Base-by-base conservation (phyloP, 2,113 vertebrate species). In the Puma concolor region DNA sequence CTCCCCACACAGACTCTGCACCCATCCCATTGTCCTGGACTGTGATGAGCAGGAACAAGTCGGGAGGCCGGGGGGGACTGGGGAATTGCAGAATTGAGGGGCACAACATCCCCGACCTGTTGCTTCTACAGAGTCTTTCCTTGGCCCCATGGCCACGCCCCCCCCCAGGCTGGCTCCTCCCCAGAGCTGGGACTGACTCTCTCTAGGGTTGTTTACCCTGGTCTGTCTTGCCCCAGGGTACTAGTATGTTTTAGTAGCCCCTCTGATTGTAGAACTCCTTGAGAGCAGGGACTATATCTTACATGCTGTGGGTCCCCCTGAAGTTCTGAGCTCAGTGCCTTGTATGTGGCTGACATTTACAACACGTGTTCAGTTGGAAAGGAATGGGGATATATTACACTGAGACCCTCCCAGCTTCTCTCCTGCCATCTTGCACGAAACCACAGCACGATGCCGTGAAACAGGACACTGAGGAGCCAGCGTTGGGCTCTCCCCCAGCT, bases 41-140 rank as follows among this genome's bases (percentile, higher is more conserved):
- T 1, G 6, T 72, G 69, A 72, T 8, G 13, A 91, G 54, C 23
- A 81, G 31, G n/a, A 29, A 2, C 36, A 50, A 25, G 7, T 25
- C 13, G 6, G 14, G 48, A 25, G 7, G 8, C 4, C 7, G 9
- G 33, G 33, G 6, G 66, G 67, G 29, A 6, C 0, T 21, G 14
- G 9, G 23, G 27, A 1, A 33, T 1, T 14, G 60, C 4, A 19
- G 69, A 41, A 76, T 7, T 23, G 12, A 83, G 48, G 48, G 33
- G 7, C 52, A 13, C 36, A 60, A 60, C 57, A 17, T 23, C 57
- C 74, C 74, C 7, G 7, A 48, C 27, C 74, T 77, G 7, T 77
- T 27, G n/a, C 69, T 93, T 50, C 71, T 31, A 50, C 13, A 33
- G n/a, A 29, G 33, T 7, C 29, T 41, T 36, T 64, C 29, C 66